Percentiles rank a stretch among this genome's conserved stretches.
Evolutionary conservation across 35 echinoderm and acorn worm genomes (phyloP).

Genomic region (Lytechinus pictus): DNA sequence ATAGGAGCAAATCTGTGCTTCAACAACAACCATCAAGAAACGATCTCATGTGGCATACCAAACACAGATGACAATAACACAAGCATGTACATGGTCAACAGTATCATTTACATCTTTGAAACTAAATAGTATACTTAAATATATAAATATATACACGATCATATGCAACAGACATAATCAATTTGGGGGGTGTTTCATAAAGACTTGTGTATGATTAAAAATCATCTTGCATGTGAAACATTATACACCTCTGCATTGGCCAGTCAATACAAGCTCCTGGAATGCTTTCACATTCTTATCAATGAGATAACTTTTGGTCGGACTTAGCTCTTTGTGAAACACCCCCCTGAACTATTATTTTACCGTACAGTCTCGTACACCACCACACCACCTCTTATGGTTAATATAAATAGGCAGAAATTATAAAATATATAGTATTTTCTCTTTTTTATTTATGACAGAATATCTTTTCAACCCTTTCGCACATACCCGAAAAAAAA

Average conservation of each 20-base stretch:
- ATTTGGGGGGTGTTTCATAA: not conserved
- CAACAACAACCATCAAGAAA: not conserved
- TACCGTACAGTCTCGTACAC: not conserved
- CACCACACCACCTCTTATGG: not conserved
- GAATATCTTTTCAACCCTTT: constrained; percentile 18
- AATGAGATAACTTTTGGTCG: too few species aligned
- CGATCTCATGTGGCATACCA: not conserved
- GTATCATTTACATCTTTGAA: constrained; percentile 44
- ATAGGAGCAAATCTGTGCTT: not conserved
- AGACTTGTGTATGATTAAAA: too few species aligned
- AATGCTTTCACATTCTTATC: too few species aligned
- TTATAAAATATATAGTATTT: constrained; percentile 39
- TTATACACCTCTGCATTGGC: too few species aligned
- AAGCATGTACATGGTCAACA: not conserved
- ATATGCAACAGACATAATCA: constrained; percentile 22
- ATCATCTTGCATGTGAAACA: too few species aligned
- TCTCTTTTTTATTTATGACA: constrained; percentile 21
- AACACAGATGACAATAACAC: constrained; percentile 7
- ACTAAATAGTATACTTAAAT: constrained; percentile 54
- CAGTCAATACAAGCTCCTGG: too few species aligned
- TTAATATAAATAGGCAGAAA: constrained; percentile 46
- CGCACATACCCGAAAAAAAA: not conserved
- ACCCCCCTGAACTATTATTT: not conserved
- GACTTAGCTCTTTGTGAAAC: too few species aligned
- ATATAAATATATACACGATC: constrained; percentile 49